A percentile compares a stretch with the other conserved stretches of the same genome.
These are phyloP conservation scores for Nasua narica DNA, from an alignment of 2,797 vertebrate species.

Conservation along the genomic window DNA sequence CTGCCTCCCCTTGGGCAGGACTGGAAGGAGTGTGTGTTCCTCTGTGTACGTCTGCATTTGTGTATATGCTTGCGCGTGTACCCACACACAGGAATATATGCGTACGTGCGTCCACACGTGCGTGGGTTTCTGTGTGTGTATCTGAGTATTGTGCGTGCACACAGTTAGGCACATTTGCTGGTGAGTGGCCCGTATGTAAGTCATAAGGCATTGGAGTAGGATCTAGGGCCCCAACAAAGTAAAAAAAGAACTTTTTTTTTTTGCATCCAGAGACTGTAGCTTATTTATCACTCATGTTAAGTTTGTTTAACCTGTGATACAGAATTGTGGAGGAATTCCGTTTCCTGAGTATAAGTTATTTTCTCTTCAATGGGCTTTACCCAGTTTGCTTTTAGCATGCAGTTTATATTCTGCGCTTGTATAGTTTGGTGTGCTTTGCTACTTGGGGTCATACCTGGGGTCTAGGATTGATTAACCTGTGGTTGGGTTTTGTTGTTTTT, in stretches of 20 bases:
- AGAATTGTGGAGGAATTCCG: background rate
- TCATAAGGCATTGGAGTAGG: background rate
- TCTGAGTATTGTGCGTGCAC: background rate
- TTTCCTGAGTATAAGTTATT: background rate
- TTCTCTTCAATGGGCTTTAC: background rate
- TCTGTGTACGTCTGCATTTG: background rate
- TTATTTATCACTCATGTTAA: background rate
- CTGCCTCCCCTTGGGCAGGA: background rate
- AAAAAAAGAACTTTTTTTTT: background rate
- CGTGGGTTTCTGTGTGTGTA: background rate
- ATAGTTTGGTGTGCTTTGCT: background rate
- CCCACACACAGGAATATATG: too few relatives aligned
- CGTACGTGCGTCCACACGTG: fast-evolving
- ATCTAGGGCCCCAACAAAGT: background rate
- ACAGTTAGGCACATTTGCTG: background rate
- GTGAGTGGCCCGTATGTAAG: background rate
- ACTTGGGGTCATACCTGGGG: background rate
- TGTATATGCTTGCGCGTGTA: background rate
- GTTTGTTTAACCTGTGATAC: background rate
- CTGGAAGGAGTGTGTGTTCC: background rate
- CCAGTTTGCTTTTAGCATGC: background rate
- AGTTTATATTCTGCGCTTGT: background rate
- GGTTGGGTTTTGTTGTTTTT: too few relatives aligned
- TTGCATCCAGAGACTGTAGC: background rate
- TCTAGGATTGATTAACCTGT: background rate